Base-by-base conservation (phyloP, 2,113 vertebrate genomes). In the Myotis lucifugus region DNA sequence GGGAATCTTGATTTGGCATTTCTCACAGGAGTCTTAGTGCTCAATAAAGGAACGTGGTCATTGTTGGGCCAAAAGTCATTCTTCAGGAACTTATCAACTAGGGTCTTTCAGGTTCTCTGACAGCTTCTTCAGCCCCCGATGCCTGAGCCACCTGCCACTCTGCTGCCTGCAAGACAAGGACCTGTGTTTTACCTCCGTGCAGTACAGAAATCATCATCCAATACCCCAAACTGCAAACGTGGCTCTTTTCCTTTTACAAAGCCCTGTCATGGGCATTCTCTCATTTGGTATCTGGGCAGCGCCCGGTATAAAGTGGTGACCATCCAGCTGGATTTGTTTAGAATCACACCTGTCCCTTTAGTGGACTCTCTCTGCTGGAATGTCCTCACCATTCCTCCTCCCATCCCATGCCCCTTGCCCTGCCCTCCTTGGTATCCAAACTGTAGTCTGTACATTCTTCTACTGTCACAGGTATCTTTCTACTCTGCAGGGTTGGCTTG, bases 61-160 rank as follows among this genome's bases (percentile, higher is more conserved):
- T 15, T 15, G 15, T 69, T 83, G 52, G 8, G 11, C 70, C 25
- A 0, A 61, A 67, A 81, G 59, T 85, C 11, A 85, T 23, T 88
- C 73, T 82, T 74, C 48, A 66, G 76, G 15, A 77, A 73, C 67
- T 84, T 15, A 59, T 40, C 56, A 83, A 12, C 0, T 6, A 13
- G 27, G 27, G 11, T 21, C 56, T 79, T 84, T 18, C 5, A 42
- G 42, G 19, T 70, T 42, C 85, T 46, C 42, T 76, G 37, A 50
- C 2, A 69, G 66, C 27, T 66, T 52, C 81, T 21, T 5, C 0
- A 1, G 46, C 13, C 42, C 9, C 46, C 0, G 4, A 13, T 5
- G 42, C 15, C 74, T 21, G 40, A 69, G 29, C 69, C 32, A 84
- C 37, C 54, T 72, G 25, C 9, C 52, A 9, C 46, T 54, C 14